A percentile compares a stretch with the other conserved stretches of the same genome.
These are phyloP conservation scores for Holothuria glaberrima DNA, from an alignment of 35 echinoderm and acorn worm species.

Conservation along the genomic window DNA sequence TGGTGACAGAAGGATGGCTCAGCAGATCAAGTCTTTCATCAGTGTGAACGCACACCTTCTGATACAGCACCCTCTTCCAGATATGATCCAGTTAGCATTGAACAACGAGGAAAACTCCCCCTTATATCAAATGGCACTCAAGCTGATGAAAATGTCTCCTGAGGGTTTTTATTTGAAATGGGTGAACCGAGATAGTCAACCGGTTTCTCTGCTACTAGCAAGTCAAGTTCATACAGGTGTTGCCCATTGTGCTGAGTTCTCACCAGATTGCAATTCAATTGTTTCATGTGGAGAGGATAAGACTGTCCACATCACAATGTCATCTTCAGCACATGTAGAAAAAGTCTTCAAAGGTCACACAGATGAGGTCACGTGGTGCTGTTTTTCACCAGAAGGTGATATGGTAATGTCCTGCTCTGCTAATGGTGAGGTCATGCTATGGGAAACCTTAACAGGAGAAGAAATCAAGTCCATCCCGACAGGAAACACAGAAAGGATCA, in stretches of 20 bases:
- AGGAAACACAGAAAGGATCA: constrained; percentile 11
- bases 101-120: constrained; percentile 50
- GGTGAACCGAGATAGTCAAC: constrained; percentile 70
- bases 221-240: constrained; percentile 72
- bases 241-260: constrained; percentile 80
- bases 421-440: constrained; percentile 30
- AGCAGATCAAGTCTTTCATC: constrained; percentile 80
- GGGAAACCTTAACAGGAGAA: constrained; percentile 14
- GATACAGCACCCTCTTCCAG: constrained; percentile 60
- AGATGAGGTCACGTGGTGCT: constrained; percentile 77
- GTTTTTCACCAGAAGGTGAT: constrained; percentile 77
- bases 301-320: constrained; percentile 76
- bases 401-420: constrained; percentile 37
- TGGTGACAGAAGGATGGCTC: constrained; percentile 56
- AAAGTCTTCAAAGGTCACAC: constrained; percentile 50
- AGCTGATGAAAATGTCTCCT: constrained; percentile 43
- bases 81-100: constrained; percentile 82
- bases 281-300: constrained; percentile 87
- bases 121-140: constrained; percentile 58
- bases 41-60: constrained; percentile 84
- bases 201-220: constrained; percentile 64
- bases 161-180: constrained; percentile 74
- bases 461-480: background rate
- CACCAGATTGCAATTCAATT: constrained; percentile 61
- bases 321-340: constrained; percentile 38